These are phyloP conservation scores for Falco novaeseelandiae DNA, from an alignment of 2,797 vertebrate species.

Conservation along the genomic window DNA sequence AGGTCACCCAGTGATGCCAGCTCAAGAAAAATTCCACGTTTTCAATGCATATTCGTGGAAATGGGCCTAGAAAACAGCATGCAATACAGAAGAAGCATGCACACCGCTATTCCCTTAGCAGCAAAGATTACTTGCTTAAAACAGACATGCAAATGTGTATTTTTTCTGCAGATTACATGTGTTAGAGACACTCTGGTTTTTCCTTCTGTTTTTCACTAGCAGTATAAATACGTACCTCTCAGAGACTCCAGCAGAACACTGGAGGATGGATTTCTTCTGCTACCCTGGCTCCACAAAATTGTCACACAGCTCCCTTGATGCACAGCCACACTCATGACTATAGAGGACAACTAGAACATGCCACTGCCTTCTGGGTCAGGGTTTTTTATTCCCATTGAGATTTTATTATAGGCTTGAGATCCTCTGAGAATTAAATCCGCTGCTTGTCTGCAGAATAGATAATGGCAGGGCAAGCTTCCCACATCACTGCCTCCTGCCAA, in stretches of 20 bases:
- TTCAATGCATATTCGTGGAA: not conserved
- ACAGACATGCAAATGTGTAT: not conserved
- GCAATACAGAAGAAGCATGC: not conserved
- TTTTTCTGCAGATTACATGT: constrained; percentile 33
- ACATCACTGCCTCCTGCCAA: constrained; percentile 45
- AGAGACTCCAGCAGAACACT: not conserved
- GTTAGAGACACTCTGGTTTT: constrained; percentile 11
- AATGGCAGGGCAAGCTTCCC: constrained; percentile 54
- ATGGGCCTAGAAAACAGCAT: not conserved
- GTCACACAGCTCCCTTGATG: not conserved
- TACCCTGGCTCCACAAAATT: not conserved
- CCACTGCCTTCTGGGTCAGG: constrained; percentile 25
- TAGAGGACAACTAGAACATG: constrained; percentile 19
- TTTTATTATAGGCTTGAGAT: constrained; percentile 48
- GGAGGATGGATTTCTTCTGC: not conserved
- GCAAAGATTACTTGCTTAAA: constrained; percentile 8
- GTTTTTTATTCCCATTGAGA: constrained; percentile 36
- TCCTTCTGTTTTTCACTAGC: constrained; percentile 48
- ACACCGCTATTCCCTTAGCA: not conserved
- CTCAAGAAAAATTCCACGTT: not conserved
- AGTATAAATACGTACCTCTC: not conserved
- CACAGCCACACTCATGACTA: not conserved
- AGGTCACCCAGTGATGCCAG: not conserved
- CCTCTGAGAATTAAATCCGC: constrained; percentile 42
- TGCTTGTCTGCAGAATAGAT: constrained; percentile 45